These are phyloP conservation scores for Dicerorhinus sumatrensis DNA, from an alignment of 2,113 vertebrate species.

Conservation along the genomic window DNA sequence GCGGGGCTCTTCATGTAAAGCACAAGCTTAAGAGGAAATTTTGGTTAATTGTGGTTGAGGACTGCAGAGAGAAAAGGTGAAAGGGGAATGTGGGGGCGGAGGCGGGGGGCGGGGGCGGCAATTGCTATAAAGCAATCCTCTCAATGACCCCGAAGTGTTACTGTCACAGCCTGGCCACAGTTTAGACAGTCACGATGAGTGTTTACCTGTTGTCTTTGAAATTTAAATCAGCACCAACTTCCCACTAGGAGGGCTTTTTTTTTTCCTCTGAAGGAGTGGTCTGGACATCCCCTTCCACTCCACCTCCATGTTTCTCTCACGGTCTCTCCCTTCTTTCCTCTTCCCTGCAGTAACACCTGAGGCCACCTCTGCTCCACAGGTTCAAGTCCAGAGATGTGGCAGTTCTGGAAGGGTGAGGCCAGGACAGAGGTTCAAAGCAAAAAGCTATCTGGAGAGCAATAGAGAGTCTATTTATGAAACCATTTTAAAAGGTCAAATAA, in stretches of 20 bases:
- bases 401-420: neutral
- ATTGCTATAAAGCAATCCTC: neutral
- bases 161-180: neutral
- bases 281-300: neutral
- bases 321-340: neutral
- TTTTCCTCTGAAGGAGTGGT: neutral
- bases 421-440: neutral
- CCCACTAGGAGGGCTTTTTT: neutral
- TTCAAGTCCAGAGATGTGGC: slow-evolving; percentile 35
- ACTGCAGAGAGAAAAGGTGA: neutral
- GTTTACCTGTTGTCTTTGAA: neutral
- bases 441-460: neutral
- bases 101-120: accelerated
- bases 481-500: neutral
- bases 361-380: neutral
- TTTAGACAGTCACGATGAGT: neutral
- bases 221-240: neutral
- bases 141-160: neutral
- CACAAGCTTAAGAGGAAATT: slow-evolving; percentile 55
- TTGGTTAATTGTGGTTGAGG: slow-evolving; percentile 60
- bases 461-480: neutral
- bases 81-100: neutral
- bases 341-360: neutral
- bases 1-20: neutral
- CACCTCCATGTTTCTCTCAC: neutral